phyloP scores from a whole-genome alignment of 2,113 vertebrate species.

The Ceuthmochares aereus region DNA sequence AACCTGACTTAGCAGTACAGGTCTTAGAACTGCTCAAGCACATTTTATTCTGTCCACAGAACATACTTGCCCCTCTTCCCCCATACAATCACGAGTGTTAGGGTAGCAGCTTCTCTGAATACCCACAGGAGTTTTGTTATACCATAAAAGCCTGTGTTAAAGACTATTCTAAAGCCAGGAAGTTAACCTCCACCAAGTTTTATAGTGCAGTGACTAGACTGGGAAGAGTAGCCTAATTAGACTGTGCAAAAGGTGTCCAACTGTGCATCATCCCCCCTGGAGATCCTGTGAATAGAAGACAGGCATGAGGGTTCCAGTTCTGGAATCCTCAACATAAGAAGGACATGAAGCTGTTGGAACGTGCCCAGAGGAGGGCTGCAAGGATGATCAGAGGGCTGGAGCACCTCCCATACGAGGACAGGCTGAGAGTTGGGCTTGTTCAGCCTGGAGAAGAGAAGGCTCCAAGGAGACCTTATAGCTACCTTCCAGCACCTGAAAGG shows the following conservation, averaged over 20 bases:
- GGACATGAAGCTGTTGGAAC: too few species aligned
- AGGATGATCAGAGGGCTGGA: too few species aligned
- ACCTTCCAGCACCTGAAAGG: too few species aligned
- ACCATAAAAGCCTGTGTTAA: background rate
- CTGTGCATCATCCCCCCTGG: background rate
- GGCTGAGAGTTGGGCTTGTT: too few species aligned
- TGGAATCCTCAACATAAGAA: too few species aligned
- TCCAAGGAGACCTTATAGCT: too few species aligned
- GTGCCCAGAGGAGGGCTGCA: too few species aligned
- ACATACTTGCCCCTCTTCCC: too few species aligned
- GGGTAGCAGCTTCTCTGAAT: background rate
- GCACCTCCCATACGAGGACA: too few species aligned
- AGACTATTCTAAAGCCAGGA: background rate
- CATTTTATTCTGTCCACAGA: background rate
- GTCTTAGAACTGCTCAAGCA: background rate
- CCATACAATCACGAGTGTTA: background rate
- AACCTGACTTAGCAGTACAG: background rate
- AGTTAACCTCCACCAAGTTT: background rate
- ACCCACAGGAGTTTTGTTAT: background rate
- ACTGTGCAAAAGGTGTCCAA: background rate
- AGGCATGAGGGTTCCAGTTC: background rate
- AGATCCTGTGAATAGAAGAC: background rate
- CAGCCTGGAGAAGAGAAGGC: too few species aligned
- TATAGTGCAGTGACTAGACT: background rate
- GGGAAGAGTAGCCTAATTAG: background rate